Base-by-base conservation (phyloP, 2,113 vertebrate species). In the Drymodes brunneopygia region DNA sequence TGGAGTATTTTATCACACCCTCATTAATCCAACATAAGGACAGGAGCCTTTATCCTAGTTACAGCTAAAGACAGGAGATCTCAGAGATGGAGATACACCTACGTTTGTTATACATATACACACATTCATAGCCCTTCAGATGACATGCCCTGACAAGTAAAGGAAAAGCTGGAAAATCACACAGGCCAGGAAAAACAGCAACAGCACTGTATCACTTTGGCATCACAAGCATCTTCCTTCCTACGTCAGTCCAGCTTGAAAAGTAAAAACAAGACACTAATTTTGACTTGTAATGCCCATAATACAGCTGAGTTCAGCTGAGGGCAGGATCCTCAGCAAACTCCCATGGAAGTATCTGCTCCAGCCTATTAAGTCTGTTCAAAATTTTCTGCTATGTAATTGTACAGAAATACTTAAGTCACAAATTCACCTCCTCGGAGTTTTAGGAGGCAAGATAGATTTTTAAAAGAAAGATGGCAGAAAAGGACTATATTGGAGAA, bases 71-170 rank as follows among this genome's bases (percentile, higher is more conserved):
- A 57, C 0, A 53, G 20, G 45, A 64, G 5, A 48, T 19, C 31
- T 69, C 70, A 48, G 29, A 58, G 48, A 28, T 50, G 42, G 8
- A 42, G 4, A 23, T 7, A 29, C 8, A 45, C 4, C 51, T 28
- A 2, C 7, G 7, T 24, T 61, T 22, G 15, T 47, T 24, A 57
- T 3, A 36, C 6, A 57, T 2, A 27, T 0, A 33, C 2, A 23
- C 5, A 8, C 19, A 47, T 27, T 38, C 23, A 51, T 0, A 80
- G 4, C 6, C 33, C 29, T 84, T 56, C 13, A 45, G 65, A 42
- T 2, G 1, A 35, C 28, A 54, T 25, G 33, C 21, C 48, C 28
- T 53, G 36, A 65, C 42, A 24, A 45, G 36, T 18, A 53, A 82
- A 74, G 44, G 21, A 54, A 60, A 64, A 58, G 36, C 7, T 36